Evolutionary conservation across 2,888 invertebrate genomes (phyloP).

Genomic region (Pyrocoelia pectoralis): DNA sequence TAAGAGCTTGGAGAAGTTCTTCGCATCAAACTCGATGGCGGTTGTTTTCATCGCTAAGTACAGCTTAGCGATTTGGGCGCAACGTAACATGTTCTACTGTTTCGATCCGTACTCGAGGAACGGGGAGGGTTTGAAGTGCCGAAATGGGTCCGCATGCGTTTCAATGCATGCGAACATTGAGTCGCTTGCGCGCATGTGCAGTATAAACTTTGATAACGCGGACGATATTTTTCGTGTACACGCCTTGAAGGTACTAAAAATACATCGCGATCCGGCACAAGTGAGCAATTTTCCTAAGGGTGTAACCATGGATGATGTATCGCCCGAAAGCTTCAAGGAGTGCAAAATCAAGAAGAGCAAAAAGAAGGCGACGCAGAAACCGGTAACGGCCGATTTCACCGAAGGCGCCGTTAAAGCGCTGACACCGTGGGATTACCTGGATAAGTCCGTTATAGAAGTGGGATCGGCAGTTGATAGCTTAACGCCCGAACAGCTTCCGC

Average conservation of each 20-base stretch:
- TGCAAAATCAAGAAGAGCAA: constrained; percentile 50
- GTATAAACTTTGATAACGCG: constrained; percentile 63
- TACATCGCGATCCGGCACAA: constrained; percentile 58
- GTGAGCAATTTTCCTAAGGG: constrained; percentile 50
- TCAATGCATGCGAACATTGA: constrained; percentile 68
- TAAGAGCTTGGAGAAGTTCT: constrained; percentile 63
- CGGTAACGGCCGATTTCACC: constrained; percentile 48
- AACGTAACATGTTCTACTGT: constrained; percentile 69
- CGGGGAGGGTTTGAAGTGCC: constrained; percentile 61
- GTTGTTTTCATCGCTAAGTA: constrained; percentile 69
- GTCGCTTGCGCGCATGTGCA: constrained; percentile 64
- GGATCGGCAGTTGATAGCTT: constrained; percentile 54
- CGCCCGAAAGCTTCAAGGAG: constrained; percentile 51
- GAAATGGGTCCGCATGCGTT: constrained; percentile 67
- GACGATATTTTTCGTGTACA: constrained; percentile 66
- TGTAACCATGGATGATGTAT: constrained; percentile 51
- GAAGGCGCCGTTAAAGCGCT: constrained; percentile 49
- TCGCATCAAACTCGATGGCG: constrained; percentile 60
- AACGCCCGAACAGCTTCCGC: constrained; percentile 48
- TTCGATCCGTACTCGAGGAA: constrained; percentile 74
- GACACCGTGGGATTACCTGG: constrained; percentile 48
- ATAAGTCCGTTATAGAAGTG: constrained; percentile 50
- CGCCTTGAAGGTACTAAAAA: constrained; percentile 67
- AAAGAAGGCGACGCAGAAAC: constrained; percentile 51
- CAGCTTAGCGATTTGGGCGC: constrained; percentile 69